Evolutionary conservation across 2,113 vertebrate genomes (phyloP).

Genomic region (Rhombomys opimus): DNA sequence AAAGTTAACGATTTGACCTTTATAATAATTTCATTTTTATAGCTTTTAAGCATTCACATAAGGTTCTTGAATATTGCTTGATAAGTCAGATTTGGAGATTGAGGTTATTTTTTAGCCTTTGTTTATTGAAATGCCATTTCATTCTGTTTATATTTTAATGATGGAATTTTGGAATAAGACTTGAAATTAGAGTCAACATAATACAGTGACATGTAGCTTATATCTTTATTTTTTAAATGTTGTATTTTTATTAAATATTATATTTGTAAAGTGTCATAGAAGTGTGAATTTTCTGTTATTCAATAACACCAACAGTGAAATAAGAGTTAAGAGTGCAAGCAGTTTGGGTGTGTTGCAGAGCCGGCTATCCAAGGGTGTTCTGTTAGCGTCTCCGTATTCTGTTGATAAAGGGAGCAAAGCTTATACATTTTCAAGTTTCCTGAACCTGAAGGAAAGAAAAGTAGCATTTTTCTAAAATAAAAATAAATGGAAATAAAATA

Average conservation of each 20-base stretch:
- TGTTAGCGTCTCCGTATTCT: not conserved
- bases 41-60: not conserved
- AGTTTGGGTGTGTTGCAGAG: not conserved
- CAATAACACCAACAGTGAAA: not conserved
- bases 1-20: slow-evolving; percentile 16
- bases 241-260: slow-evolving; percentile 33
- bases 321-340: not conserved
- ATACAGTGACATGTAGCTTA: not conserved
- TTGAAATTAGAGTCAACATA: not conserved
- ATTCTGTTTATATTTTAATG: not conserved
- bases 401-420: not conserved
- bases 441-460: slow-evolving; percentile 13
- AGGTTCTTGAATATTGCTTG: slow-evolving; percentile 53
- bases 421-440: not conserved
- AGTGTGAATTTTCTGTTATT: not conserved
- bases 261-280: not conserved
- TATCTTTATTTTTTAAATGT: slow-evolving; percentile 52
- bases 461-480: not conserved
- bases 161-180: slow-evolving; percentile 45
- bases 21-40: slow-evolving; percentile 30
- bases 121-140: not conserved
- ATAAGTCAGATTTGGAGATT: slow-evolving; percentile 29
- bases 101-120: slow-evolving; percentile 18
- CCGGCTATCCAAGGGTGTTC: not conserved
- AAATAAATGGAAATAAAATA: not conserved